Evolutionary conservation across 2,888 invertebrate species (phyloP), one percentile per base, ranked within the genome.

Genomic region (Callyntrura guangdongensis): DNA sequence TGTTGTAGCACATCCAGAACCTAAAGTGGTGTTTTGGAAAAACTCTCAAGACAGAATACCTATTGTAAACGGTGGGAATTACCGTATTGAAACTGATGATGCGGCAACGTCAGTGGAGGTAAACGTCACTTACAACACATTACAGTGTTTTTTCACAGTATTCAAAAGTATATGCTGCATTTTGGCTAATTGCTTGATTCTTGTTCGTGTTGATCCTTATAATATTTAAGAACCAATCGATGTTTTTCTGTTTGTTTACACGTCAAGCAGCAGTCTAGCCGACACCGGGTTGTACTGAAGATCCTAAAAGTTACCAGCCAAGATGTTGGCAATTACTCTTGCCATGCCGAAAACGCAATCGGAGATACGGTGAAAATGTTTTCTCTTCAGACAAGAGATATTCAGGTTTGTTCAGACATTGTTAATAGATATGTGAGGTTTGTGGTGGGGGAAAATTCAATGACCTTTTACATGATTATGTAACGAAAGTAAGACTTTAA

Each of bases 271-370:
- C 96, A 97, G 93, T 96, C 96, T 90, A 96, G 96, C 12, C 96
- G 96, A 93, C 97, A 97, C 95, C 96, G 96, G 1, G 97, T 97
- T 97, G 96, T 96, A 25, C 95, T 98, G 74, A 96, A 96, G 82
- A 97, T 98, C 92, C 96, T 96, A 94, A 97, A 97, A 95, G 96
- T 97, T 94, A 95, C 96, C 1, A 96, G 96, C 82, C 95, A 96
- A 36, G 97, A 97, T 94, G 97, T 96, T 79, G 97, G 98, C 0
- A 97, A 97, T 92, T 98, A 98, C 95, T 97, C 96, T 95, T 98
- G 98, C 93, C 97, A 97, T 94, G 98, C 98, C 0, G 97, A 97
- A 95, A 98, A 98, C 94, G 97, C 97, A 0, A 97, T 97, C 94
- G 98, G 98, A 14, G 93, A 93, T 27, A 92, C 91, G 61, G 92